A percentile compares a stretch with the other conserved stretches of the same genome.
These are phyloP conservation scores for Apeira syringaria DNA, from an alignment of 2,888 invertebrate genomes.

Conservation along the genomic window DNA sequence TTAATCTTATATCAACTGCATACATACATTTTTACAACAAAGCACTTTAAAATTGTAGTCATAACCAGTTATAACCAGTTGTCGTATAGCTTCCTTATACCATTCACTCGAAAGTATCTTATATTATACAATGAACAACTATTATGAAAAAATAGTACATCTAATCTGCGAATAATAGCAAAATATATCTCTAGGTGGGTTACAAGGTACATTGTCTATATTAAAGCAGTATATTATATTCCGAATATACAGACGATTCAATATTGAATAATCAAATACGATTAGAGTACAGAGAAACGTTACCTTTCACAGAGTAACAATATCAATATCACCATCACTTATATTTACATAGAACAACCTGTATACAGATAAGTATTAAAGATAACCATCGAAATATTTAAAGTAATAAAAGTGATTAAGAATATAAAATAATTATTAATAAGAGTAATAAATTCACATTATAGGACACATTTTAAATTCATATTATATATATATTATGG, in stretches of 20 bases:
- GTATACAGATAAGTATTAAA: conserved; percentile 7
- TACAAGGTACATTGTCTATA: conserved; percentile 43
- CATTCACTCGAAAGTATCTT: conserved; percentile 2
- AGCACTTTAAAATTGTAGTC: too few species aligned
- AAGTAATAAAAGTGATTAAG: conserved; percentile 4
- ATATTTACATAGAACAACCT: conserved; percentile 23
- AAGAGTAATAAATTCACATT: conserved; percentile 12
- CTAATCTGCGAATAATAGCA: conserved; percentile 74
- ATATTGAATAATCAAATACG: conserved; percentile 32
- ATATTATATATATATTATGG: too few species aligned
- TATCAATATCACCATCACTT: conserved; percentile 42
- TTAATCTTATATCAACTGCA: too few species aligned
- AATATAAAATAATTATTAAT: conserved; percentile 4
- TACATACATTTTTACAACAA: too few species aligned
- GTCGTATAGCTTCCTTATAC: not conserved
- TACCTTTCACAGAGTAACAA: conserved; percentile 50
- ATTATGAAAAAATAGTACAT: conserved; percentile 74
- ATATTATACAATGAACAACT: conserved; percentile 61
- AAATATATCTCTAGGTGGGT: conserved; percentile 70
- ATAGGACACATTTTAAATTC: conserved; percentile 7
- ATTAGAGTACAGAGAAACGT: conserved; percentile 40
- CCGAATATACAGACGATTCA: conserved; percentile 53
- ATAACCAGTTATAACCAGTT: too few species aligned
- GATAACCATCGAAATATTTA: conserved; percentile 6
- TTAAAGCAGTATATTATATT: conserved; percentile 58